Evolutionary conservation across 2,888 invertebrate species (phyloP).

Genomic region (Allolobophora icterica): DNA sequence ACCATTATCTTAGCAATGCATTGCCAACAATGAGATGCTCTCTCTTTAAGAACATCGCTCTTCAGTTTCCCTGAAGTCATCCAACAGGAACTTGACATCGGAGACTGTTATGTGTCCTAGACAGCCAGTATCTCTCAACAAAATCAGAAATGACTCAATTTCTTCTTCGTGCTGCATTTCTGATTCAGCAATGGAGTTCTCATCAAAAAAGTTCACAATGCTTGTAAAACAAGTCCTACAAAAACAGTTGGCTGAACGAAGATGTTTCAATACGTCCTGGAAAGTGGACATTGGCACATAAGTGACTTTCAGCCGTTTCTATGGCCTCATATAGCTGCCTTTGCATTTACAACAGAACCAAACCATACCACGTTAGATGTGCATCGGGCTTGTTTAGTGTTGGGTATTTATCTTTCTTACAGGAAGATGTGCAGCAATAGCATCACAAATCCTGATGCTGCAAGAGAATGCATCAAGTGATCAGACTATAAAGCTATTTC

Average conservation of each 20-base stretch:
- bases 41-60: neutral
- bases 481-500: no score
- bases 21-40: constrained; percentile 19
- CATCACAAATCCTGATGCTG: neutral
- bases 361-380: neutral
- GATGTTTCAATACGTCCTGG: neutral
- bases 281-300: neutral
- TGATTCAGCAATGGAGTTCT: neutral
- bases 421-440: no score
- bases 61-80: constrained; percentile 8
- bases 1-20: neutral
- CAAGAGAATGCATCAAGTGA: neutral
- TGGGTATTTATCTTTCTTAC: no score
- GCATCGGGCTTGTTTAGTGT: neutral
- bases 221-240: neutral
- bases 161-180: neutral
- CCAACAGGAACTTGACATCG: neutral
- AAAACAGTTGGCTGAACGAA: neutral
- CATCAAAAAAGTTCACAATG: neutral
- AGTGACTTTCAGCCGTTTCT: neutral
- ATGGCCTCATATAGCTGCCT: neutral
- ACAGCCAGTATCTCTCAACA: neutral
- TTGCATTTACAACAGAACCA: neutral
- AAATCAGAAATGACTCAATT: neutral
- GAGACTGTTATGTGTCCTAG: no score